Evolutionary conservation across 2,888 invertebrate species (phyloP), one percentile per base, ranked within the genome.

Genomic region (Epinotia bilunana): DNA sequence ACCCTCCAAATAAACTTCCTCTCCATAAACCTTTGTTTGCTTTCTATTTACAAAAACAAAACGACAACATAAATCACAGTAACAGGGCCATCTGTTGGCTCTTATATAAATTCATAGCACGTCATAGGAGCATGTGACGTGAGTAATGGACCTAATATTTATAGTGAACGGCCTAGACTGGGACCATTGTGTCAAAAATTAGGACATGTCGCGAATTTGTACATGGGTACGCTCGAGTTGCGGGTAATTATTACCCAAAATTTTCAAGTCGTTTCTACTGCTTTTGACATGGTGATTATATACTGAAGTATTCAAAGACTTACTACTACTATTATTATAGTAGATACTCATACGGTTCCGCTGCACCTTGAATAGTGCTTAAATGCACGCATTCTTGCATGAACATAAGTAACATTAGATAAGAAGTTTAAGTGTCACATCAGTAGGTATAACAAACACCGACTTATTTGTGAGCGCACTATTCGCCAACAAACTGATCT

Each of bases 71-170:
- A 75, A 75, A 75, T 75, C 75, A 75, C 57, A 33, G 65, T 67
- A 75, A 75, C 75, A 72, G 75, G 75, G 61, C 75, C 75, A 75
- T 75, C 75, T 72, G 75, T 75, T 75, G 71, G 75, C 67, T 72
- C 75, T 67, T 75, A 75, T 75, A 75, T 75, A 72, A 75, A 75
- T 75, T 75, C 75, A 75, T 75, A 62, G 72, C 71, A 72, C 72
- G 75, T 75, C 75, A 75, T 72, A 72, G 61, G 71, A 75, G 75
- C 75, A 72, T 75, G 75, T 72, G 75, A 75, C 75, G 58, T 75
- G 75, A 75, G 75, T 75, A 75, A 75, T 75, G 75, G 75, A 75
- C 75, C 72, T 72, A 75, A 75, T 75, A 75, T 75, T 75, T 75
- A 75, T 75, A 75, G 71, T 75, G 72, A 75, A 75, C 74, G 65